phyloP scores from a whole-genome alignment of 2,888 invertebrate species.

The Lissonota sp. region DNA sequence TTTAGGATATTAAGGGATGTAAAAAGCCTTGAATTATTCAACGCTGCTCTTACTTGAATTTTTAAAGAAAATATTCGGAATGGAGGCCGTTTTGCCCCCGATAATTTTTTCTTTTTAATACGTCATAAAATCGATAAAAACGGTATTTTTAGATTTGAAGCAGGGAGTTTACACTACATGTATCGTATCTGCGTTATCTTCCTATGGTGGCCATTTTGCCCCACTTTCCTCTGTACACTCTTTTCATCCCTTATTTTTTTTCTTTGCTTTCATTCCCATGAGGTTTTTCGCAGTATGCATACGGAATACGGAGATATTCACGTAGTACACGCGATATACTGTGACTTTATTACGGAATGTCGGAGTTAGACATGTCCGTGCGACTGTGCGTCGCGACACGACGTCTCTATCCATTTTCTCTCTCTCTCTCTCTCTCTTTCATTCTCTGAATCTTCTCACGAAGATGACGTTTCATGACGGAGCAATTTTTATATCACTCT shows the following conservation, averaged over 20 bases:
- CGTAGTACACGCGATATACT: constrained; percentile 42
- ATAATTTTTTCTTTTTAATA: too few species aligned
- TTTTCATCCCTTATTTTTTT: background rate
- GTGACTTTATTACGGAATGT: constrained; percentile 65
- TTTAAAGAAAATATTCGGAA: too few species aligned
- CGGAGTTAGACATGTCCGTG: constrained; percentile 37
- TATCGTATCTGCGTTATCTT: too few species aligned
- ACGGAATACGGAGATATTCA: constrained; percentile 60
- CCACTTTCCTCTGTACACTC: constrained; percentile 20
- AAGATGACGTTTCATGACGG: constrained; percentile 24
- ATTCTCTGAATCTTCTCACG: background rate
- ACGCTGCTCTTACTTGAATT: too few species aligned
- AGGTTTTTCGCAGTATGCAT: constrained; percentile 53
- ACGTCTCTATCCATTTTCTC: background rate
- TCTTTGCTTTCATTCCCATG: constrained; percentile 28
- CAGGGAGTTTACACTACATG: too few species aligned
- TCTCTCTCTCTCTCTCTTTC: background rate
- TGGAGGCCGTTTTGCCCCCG: too few species aligned
- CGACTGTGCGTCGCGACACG: constrained; percentile 35
- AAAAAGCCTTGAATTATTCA: too few species aligned
- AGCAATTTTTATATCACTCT: constrained; percentile 43
- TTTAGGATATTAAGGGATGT: too few species aligned
- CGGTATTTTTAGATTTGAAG: too few species aligned
- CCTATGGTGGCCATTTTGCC: too few species aligned
- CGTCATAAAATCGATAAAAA: too few species aligned